Base-by-base conservation (phyloP, 1,140 invertebrate genomes). In the Apis cerana region DNA sequence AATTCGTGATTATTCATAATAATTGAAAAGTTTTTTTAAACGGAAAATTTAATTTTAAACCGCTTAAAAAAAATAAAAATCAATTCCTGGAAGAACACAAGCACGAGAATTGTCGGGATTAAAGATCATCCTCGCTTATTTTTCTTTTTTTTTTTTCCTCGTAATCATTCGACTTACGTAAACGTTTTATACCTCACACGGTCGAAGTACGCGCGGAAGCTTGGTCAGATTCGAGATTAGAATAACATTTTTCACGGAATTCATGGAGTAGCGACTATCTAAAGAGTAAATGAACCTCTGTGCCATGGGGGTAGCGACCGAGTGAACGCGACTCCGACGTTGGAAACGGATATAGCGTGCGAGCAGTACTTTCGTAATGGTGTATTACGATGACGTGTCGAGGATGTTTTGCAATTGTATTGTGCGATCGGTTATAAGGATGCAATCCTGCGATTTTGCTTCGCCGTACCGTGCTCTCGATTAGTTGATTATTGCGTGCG, bases 341-440 rank as follows among this genome's bases (percentile, higher is more conserved):
- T 27, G 65, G n/a, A 59, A 69, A 69, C 48, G 48, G 54, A 64
- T 74, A 33, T 67, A 23, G 50, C 64, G 75, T 50, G 65, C 64
- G 21, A 33, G 59, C 12, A 68, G 13, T 21, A 13, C 33, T 48
- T 69, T 69, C 65, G 21, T 54, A 56, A 76, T 76, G 23, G 15
- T 50, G 27, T 33, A 13, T 59, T 43, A 11, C 17, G 65, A 23
- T 59, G 52, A 68, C n/a, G 65, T 19, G 54, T 50, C 33, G 43
- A 56, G 52, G 52, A 77, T 67, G 54, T 59, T 78, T 50, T 27
- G 21, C 33, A 58, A 56, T 33, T 21, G 52, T 52, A 77, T 48
- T 58, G 64, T 68, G 10, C 21, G 54, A 59, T 69, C 52, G 65
- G 69, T 78, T 78, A 19, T 33, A 33, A 17, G 15, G 52, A 78